Conservation (phyloP, 2,888 invertebrate genomes). For the Atethmia centrago region DNA sequence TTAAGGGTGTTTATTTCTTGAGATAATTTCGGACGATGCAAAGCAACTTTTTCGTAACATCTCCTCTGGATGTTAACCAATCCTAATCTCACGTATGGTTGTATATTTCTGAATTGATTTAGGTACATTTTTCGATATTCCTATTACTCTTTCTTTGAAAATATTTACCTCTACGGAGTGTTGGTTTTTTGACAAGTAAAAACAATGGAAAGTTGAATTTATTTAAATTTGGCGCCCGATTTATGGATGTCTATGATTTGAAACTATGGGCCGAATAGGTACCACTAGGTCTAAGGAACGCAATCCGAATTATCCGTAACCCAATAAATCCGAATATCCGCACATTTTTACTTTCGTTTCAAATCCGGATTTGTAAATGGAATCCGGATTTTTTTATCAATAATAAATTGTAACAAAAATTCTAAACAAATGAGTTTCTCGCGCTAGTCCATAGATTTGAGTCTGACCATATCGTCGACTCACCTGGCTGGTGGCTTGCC, state of each 20-base stretch:
- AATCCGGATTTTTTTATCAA: too few species aligned
- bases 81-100: slow-evolving; percentile 60
- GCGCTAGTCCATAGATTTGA: too few species aligned
- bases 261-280: background rate
- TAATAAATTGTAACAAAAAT: too few species aligned
- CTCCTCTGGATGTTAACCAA: slow-evolving; percentile 65
- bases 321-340: too few species aligned
- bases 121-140: slow-evolving; percentile 70
- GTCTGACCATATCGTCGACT: too few species aligned
- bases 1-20: slow-evolving; percentile 62
- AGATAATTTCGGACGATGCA: slow-evolving; percentile 69
- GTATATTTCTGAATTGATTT: slow-evolving; percentile 72
- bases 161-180: slow-evolving; percentile 39
- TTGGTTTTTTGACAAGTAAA: slow-evolving; percentile 49
- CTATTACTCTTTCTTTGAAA: slow-evolving; percentile 50
- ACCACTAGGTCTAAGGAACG: background rate
- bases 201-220: slow-evolving; percentile 71
- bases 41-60: slow-evolving; percentile 62
- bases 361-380: too few species aligned
- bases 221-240: slow-evolving; percentile 73
- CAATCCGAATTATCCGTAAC: too few species aligned
- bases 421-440: too few species aligned
- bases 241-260: slow-evolving; percentile 43
- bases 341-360: too few species aligned
- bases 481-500: too few species aligned